Evolutionary conservation across 1,140 invertebrate genomes (phyloP).

Genomic region (Drosophila tropicalis): DNA sequence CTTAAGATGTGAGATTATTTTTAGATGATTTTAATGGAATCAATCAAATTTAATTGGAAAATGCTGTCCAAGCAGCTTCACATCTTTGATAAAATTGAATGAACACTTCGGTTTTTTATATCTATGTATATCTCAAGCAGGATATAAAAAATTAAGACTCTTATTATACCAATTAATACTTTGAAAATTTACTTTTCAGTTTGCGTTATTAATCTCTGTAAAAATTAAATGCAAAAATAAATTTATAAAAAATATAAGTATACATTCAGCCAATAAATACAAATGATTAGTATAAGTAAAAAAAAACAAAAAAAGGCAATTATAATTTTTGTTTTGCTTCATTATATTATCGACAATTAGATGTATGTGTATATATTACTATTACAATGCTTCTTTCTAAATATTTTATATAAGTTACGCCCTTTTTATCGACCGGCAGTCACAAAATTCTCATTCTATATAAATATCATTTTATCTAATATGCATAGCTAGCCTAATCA

Average conservation of each 20-base stretch:
- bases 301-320: constrained; percentile 52
- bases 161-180: too few relatives aligned
- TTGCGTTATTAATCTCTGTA: too few relatives aligned
- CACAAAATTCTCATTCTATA: constrained; percentile 67
- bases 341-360: constrained; percentile 64
- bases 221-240: neutral
- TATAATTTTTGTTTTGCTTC: constrained; percentile 44
- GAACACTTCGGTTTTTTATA: too few relatives aligned
- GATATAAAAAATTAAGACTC: too few relatives aligned
- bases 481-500: constrained; percentile 44
- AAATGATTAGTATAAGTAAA: constrained; percentile 24
- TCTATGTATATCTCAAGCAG: too few relatives aligned
- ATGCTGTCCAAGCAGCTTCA: too few relatives aligned
- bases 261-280: constrained; percentile 10
- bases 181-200: too few relatives aligned
- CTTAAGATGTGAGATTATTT: too few relatives aligned
- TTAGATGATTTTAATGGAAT: too few relatives aligned
- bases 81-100: too few relatives aligned
- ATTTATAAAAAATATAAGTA: constrained; percentile 9
- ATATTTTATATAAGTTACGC: constrained; percentile 59
- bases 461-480: constrained; percentile 50
- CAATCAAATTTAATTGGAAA: too few relatives aligned
- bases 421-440: constrained; percentile 77
- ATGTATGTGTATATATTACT: constrained; percentile 48
- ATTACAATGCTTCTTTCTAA: constrained; percentile 61